These are phyloP conservation scores for Hylaea fasciaria DNA, from an alignment of 2,888 invertebrate genomes.

Conservation along the genomic window DNA sequence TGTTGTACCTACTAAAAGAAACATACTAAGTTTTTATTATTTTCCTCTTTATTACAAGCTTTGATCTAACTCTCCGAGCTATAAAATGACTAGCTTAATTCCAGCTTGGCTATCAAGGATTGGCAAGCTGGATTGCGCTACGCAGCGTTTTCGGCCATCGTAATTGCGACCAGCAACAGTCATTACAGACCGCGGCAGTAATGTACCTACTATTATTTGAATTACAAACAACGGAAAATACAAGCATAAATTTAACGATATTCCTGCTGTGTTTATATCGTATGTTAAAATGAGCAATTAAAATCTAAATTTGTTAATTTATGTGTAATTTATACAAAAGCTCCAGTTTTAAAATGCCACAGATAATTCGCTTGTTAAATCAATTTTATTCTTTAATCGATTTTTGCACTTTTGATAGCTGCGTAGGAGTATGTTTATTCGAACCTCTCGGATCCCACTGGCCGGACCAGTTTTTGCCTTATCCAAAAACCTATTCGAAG, in stretches of 20 bases:
- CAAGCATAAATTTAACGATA: background rate
- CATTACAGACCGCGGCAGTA: too few species aligned
- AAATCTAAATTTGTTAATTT: conserved; percentile 29
- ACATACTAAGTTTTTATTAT: background rate
- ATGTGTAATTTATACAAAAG: conserved; percentile 30
- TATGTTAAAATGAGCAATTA: conserved; percentile 24
- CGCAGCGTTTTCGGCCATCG: too few species aligned
- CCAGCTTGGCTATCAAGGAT: too few species aligned
- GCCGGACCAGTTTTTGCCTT: conserved; percentile 18
- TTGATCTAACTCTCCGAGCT: too few species aligned
- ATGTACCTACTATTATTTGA: too few species aligned
- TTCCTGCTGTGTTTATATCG: conserved; percentile 5
- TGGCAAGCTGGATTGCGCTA: too few species aligned
- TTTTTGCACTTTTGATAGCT: conserved; percentile 36
- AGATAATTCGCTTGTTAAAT: conserved; percentile 32
- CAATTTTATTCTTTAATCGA: conserved; percentile 30
- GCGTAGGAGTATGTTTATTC: conserved; percentile 54
- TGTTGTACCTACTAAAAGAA: background rate
- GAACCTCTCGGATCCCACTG: conserved; percentile 9
- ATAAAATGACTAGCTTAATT: too few species aligned
- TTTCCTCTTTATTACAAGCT: too few species aligned
- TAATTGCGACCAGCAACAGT: too few species aligned
- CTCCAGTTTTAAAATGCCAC: conserved; percentile 39
- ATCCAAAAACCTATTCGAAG: conserved; percentile 9
- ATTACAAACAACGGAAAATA: background rate